Conservation (phyloP, 2,113 vertebrate species). For the Thamnaconus septentrionalis region DNA sequence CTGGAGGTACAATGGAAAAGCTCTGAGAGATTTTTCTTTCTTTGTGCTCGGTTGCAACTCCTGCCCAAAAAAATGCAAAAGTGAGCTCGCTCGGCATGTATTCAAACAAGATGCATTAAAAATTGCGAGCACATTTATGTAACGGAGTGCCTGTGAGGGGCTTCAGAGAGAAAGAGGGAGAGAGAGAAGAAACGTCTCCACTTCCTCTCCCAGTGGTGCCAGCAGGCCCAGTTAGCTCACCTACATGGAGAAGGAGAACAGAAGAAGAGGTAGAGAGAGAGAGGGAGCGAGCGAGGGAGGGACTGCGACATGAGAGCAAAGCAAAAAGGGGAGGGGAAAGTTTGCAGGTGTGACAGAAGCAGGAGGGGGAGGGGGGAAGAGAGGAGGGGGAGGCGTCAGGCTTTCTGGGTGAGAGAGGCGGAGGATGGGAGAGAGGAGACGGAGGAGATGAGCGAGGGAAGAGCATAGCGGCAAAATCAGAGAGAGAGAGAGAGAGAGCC, state of each 20-base stretch:
- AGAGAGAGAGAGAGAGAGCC: conserved; percentile 17
- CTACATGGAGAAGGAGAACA: conserved; percentile 72
- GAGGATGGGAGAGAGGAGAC: conserved; percentile 53
- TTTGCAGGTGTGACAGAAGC: conserved; percentile 76
- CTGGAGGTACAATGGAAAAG: conserved; percentile 4
- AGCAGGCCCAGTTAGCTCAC: conserved; percentile 77
- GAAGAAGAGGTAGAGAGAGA: conserved; percentile 29
- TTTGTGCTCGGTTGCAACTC: conserved; percentile 22
- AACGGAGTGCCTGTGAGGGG: conserved; percentile 28
- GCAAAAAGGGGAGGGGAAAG: conserved; percentile 66
- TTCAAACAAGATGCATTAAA: conserved; percentile 15
- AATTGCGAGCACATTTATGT: conserved; percentile 41
- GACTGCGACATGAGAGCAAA: conserved; percentile 20
- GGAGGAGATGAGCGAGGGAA: conserved; percentile 73
- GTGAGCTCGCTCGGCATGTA: background rate
- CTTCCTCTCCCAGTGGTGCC: conserved; percentile 68
- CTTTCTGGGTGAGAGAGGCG: conserved; percentile 66
- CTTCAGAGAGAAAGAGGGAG: conserved; percentile 13
- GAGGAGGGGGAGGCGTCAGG: conserved; percentile 49
- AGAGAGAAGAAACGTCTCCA: conserved; percentile 19
- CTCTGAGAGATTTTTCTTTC: too few species aligned
- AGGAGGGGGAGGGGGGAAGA: conserved; percentile 27
- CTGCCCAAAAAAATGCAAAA: background rate
- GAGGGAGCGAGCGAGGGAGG: conserved; percentile 2
- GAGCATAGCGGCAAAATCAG: conserved; percentile 65